Evolutionary conservation across 2,113 vertebrate species (phyloP).

Genomic region (Caloenas nicobarica): DNA sequence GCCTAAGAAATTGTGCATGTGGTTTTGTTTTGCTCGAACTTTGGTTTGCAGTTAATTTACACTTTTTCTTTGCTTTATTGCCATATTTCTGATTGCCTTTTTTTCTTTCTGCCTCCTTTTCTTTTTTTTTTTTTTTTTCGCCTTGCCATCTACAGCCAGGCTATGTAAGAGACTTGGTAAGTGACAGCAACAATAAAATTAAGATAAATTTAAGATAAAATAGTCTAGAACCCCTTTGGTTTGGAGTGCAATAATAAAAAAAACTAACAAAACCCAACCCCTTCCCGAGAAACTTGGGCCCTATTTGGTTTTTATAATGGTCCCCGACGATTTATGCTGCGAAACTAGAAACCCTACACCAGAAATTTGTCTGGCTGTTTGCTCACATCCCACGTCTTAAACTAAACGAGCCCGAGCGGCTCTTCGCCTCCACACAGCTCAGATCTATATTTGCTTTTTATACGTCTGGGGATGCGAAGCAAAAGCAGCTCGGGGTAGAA

Average conservation of each 20-base stretch:
- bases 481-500: not conserved
- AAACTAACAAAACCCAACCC: not conserved
- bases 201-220: not conserved
- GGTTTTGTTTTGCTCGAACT: conserved; percentile 64
- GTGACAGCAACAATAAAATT: conserved; percentile 71
- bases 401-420: not conserved
- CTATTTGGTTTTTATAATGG: not conserved
- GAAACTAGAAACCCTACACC: not conserved
- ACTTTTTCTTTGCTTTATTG: conserved; percentile 73
- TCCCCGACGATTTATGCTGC: not conserved
- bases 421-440: not conserved
- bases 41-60: conserved; percentile 74
- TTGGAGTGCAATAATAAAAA: not conserved
- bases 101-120: conserved; percentile 71
- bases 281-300: not conserved
- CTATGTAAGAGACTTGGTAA: conserved; percentile 99
- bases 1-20: conserved; percentile 69
- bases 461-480: not conserved
- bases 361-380: not conserved
- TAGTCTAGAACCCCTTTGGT: conserved; percentile 9
- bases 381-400: not conserved
- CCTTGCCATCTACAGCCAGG: conserved; percentile 92
- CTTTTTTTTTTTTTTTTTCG: conserved; percentile 69
- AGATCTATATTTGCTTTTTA: not conserved
- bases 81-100: conserved; percentile 80